Conservation (phyloP, 2,888 invertebrate species). For the Amiota mariae region DNA sequence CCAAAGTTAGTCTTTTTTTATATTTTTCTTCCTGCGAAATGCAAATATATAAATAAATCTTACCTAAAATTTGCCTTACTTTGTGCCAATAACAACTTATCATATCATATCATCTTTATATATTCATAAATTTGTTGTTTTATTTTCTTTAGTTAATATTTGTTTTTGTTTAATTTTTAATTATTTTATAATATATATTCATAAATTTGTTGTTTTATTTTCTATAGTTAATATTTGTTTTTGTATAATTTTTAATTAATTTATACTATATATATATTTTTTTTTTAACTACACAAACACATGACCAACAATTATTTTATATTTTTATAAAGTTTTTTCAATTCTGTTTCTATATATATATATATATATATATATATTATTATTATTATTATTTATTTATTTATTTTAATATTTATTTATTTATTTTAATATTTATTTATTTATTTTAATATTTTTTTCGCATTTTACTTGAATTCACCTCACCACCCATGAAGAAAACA, state of each 20-base stretch:
- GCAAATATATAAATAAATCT: conserved; percentile 15
- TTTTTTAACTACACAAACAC: conserved; percentile 57
- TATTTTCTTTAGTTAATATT: conserved; percentile 30
- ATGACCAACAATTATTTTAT: conserved; percentile 55
- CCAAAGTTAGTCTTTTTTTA: no score
- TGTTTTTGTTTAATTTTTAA: conserved; percentile 31
- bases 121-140: neutral
- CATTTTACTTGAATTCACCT: conserved; percentile 19
- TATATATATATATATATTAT: conserved; percentile 41
- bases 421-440: conserved; percentile 25
- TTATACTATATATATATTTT: conserved; percentile 41
- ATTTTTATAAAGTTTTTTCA: conserved; percentile 33
- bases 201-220: neutral
- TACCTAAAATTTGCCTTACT: no score
- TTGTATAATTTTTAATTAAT: conserved; percentile 31
- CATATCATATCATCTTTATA: conserved; percentile 29
- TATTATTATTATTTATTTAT: conserved; percentile 35
- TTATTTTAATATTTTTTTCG: conserved; percentile 30
- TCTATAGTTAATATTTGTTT: conserved; percentile 32
- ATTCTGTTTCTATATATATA: conserved; percentile 30
- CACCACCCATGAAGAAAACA: conserved; percentile 25
- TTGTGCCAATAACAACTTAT: neutral
- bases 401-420: conserved; percentile 30
- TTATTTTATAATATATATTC: conserved; percentile 32
- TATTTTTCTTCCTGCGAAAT: neutral